Percentiles rank a stretch among this genome's conserved stretches.
phyloP scores from a whole-genome alignment of 2,113 vertebrate genomes.

The Xiphophorus maculatus region DNA sequence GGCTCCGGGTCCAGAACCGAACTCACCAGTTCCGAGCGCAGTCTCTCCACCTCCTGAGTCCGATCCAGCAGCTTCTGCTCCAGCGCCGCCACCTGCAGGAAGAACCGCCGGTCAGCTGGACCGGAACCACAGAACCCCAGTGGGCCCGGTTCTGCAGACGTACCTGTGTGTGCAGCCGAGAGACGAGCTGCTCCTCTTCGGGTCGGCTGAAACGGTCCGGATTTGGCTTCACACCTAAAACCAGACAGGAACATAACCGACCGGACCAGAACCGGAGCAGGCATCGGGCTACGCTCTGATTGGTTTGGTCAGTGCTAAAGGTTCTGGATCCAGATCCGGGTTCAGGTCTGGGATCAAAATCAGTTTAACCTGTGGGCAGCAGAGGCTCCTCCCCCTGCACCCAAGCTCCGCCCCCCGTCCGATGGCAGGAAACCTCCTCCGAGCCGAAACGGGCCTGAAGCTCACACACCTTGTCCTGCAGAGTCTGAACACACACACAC shows the following conservation, averaged over 20 bases:
- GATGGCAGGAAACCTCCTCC: conserved; percentile 69
- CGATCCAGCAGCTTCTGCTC: conserved; percentile 87
- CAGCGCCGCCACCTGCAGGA: conserved; percentile 85
- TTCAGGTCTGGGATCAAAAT: neutral
- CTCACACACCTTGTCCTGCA: conserved; percentile 79
- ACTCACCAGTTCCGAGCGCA: conserved; percentile 86
- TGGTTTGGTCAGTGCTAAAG: too few species aligned
- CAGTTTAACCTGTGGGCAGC: conserved; percentile 17
- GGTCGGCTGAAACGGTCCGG: conserved; percentile 66
- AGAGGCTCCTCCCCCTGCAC: conserved; percentile 27
- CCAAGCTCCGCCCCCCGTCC: neutral
- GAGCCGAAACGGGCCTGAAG: conserved; percentile 77
- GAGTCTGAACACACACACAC: conserved; percentile 69
- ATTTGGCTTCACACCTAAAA: conserved; percentile 42
- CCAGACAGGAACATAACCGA: too few species aligned
- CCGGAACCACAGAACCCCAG: too few species aligned
- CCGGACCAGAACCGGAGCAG: too few species aligned
- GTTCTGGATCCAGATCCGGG: too few species aligned
- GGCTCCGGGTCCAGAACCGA: neutral
- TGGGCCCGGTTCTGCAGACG: neutral
- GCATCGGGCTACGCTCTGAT: too few species aligned
- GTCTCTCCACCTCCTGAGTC: conserved; percentile 87
- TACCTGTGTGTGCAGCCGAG: conserved; percentile 87
- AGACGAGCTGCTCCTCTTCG: conserved; percentile 79
- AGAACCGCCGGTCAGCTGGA: neutral